These are phyloP conservation scores for Hephaestus fuliginosus DNA, from an alignment of 2,797 vertebrate species.

Conservation along the genomic window DNA sequence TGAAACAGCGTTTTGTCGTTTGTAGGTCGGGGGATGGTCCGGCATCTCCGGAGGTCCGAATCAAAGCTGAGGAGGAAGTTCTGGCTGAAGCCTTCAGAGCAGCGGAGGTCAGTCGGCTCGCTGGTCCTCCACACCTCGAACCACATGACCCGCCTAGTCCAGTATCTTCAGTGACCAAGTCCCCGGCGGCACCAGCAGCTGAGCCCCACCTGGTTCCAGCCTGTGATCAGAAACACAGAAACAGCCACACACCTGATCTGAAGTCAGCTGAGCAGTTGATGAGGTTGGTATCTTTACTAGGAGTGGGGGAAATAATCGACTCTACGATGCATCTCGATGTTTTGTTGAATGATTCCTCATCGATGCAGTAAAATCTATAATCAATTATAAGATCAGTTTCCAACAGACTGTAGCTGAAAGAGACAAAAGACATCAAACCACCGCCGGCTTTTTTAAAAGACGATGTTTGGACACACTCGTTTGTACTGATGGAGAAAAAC, in stretches of 20 bases:
- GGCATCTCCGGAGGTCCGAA: constrained; percentile 27
- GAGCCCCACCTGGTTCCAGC: neutral
- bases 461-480: too few relatives aligned
- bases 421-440: too few relatives aligned
- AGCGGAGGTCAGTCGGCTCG: neutral
- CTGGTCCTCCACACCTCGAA: neutral
- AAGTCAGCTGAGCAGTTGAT: constrained; percentile 5
- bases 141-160: neutral
- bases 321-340: too few relatives aligned
- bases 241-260: neutral
- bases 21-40: constrained; percentile 1
- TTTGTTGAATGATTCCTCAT: too few relatives aligned
- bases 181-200: constrained; percentile 2
- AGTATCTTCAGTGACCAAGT: neutral
- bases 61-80: constrained; percentile 35
- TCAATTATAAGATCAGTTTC: too few relatives aligned
- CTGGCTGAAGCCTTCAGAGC: constrained; percentile 38
- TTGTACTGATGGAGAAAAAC: too few relatives aligned
- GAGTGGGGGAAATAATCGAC: too few relatives aligned
- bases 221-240: constrained; percentile 3
- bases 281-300: constrained; percentile 40
- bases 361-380: too few relatives aligned
- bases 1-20: neutral
- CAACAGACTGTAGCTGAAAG: too few relatives aligned
- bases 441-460: too few relatives aligned